These are phyloP conservation scores for Labeo catla DNA, from an alignment of 2,113 vertebrate species.

Conservation along the genomic window DNA sequence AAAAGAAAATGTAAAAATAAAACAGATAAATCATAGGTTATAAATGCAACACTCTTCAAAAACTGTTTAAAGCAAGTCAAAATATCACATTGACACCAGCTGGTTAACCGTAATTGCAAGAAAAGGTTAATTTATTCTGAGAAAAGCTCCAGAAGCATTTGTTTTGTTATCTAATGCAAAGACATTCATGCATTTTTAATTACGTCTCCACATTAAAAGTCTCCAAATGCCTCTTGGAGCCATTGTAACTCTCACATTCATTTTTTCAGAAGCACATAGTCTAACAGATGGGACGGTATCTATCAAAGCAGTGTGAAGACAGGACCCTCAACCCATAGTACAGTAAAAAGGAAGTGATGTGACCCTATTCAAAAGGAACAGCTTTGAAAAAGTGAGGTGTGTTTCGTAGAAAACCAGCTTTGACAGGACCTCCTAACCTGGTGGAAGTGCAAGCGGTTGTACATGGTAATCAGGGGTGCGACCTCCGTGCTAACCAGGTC, in stretches of 20 bases:
- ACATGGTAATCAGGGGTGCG: conserved; percentile 11
- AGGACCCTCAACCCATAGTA: not conserved
- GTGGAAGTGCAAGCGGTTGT: not conserved
- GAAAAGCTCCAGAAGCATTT: not conserved
- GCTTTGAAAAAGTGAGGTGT: not conserved
- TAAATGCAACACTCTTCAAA: not conserved
- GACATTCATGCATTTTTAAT: no score
- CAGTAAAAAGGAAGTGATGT: not conserved
- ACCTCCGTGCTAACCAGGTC: not conserved
- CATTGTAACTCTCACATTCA: not conserved
- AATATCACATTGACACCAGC: not conserved
- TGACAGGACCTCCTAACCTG: not conserved
- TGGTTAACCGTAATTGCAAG: not conserved
- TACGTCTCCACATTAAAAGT: no score
- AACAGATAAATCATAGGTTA: not conserved
- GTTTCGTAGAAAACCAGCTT: not conserved
- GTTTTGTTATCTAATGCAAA: no score
- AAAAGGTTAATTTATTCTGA: not conserved
- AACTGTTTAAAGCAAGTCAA: not conserved
- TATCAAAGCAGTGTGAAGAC: not conserved
- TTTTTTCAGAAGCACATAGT: not conserved
- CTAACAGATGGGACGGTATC: not conserved
- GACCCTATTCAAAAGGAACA: not conserved
- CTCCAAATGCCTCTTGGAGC: not conserved
- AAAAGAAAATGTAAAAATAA: not conserved